Conservation (phyloP, 1,140 invertebrate species). For the Papilio polytes region DNA sequence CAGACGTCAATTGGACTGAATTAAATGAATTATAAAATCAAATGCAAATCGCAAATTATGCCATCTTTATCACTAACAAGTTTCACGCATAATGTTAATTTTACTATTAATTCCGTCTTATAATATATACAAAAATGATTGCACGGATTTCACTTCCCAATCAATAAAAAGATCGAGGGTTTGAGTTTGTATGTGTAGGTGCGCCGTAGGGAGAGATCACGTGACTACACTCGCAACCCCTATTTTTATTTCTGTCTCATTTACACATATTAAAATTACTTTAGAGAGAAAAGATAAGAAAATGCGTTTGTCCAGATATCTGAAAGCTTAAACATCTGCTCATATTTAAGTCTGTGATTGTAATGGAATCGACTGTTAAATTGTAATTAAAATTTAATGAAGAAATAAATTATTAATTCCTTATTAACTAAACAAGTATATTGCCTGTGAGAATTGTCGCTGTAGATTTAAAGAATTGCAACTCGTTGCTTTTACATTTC, state of each 20-base stretch:
- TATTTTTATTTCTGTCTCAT: conserved; percentile 59
- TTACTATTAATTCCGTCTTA: background rate
- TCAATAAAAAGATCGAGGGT: conserved; percentile 78
- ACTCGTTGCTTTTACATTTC: conserved; percentile 30
- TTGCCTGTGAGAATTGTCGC: conserved; percentile 8
- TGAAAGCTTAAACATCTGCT: conserved; percentile 77
- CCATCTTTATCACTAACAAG: background rate
- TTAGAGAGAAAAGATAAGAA: conserved; percentile 43
- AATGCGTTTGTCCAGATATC: conserved; percentile 56
- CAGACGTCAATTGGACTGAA: background rate
- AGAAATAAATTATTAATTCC: conserved; percentile 9
- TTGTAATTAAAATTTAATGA: conserved; percentile 42
- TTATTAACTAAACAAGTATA: background rate
- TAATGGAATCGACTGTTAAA: conserved; percentile 58
- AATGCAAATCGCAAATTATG: background rate
- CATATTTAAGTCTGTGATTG: conserved; percentile 65
- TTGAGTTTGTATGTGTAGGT: conserved; percentile 47
- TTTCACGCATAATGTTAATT: background rate
- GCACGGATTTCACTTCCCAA: conserved; percentile 67
- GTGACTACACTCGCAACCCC: conserved; percentile 77
- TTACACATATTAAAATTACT: conserved; percentile 44
- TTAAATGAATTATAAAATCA: background rate
- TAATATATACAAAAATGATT: conserved; percentile 47
- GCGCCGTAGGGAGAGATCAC: conserved; percentile 60
- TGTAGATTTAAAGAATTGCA: background rate